phyloP scores from a whole-genome alignment of 2,797 vertebrate species.

The Darevskia mixta region DNA sequence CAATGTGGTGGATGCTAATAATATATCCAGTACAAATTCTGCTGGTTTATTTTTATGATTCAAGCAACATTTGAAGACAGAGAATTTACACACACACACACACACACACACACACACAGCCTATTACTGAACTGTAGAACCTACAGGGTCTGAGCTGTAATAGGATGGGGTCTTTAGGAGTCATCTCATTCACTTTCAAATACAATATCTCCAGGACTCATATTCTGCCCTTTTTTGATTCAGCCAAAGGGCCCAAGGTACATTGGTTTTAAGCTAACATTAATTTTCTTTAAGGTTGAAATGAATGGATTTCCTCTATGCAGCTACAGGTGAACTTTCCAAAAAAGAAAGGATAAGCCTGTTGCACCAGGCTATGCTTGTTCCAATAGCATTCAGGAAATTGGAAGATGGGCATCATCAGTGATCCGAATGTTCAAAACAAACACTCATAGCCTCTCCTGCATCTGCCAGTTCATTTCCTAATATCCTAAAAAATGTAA shows the following conservation, averaged over 20 bases:
- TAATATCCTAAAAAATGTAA: conserved; percentile 33
- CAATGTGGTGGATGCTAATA: conserved; percentile 8
- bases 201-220: neutral
- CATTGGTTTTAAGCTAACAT: neutral
- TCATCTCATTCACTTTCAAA: neutral
- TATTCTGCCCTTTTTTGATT: neutral
- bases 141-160: neutral
- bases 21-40: neutral
- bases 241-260: conserved; percentile 38
- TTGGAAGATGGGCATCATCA: conserved; percentile 39
- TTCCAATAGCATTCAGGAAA: conserved; percentile 62
- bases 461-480: conserved; percentile 32
- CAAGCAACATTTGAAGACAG: neutral
- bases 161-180: neutral
- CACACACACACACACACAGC: neutral
- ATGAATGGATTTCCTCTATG: conserved; percentile 37
- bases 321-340: conserved; percentile 22
- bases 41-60: neutral
- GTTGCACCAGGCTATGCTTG: conserved; percentile 47
- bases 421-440: conserved; percentile 46
- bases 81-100: neutral
- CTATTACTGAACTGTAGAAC: neutral
- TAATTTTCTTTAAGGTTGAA: conserved; percentile 1
- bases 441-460: conserved; percentile 40
- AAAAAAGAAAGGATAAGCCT: conserved; percentile 48